A percentile compares a stretch with the other conserved stretches of the same genome.
Evolutionary conservation across 2,797 vertebrate genomes (phyloP).

Genomic region (Trachurus trachurus): DNA sequence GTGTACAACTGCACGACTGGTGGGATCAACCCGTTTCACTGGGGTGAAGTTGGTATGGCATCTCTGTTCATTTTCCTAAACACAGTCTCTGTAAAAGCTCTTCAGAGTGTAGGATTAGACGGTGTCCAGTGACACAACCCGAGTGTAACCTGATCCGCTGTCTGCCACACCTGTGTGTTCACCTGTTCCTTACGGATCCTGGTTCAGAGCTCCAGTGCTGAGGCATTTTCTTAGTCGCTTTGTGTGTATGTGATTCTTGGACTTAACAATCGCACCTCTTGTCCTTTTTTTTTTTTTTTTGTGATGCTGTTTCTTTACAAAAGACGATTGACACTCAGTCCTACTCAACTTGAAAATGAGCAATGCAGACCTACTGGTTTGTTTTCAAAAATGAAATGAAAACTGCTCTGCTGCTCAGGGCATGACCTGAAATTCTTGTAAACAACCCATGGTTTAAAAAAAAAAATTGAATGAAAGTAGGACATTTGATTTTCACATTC

Average conservation of each 20-base stretch:
- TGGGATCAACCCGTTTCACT: conserved; percentile 93
- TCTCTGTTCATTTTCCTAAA: neutral
- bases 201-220: neutral
- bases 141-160: conserved; percentile 35
- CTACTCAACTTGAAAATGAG: neutral
- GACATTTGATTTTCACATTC: neutral
- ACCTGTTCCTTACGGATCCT: neutral
- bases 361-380: neutral
- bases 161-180: conserved; percentile 43
- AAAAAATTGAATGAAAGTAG: neutral
- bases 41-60: conserved; percentile 92
- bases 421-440: no score
- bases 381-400: neutral
- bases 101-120: conserved; percentile 8
- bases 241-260: neutral
- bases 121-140: conserved; percentile 6
- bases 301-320: no score
- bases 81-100: conserved; percentile 1
- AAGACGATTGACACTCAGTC: neutral
- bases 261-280: neutral
- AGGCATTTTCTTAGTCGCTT: neutral
- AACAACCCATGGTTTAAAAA: neutral
- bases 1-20: conserved; percentile 97
- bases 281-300: no score
- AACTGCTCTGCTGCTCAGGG: neutral